Evolutionary conservation across 2,113 vertebrate species (phyloP), one percentile per base, ranked within the genome.

Genomic region (Tetrao urogallus): DNA sequence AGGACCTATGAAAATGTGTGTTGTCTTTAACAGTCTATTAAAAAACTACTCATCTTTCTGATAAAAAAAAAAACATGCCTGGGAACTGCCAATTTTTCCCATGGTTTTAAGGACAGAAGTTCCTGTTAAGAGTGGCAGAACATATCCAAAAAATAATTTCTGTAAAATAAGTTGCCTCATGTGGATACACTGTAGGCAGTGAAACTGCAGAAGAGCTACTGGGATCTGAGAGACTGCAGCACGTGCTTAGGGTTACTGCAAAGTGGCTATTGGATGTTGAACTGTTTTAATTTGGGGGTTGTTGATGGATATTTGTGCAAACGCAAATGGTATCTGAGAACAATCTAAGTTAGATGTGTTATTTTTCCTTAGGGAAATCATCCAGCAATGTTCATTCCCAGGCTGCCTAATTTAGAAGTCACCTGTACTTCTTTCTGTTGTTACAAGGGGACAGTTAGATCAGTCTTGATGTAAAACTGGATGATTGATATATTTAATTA

Each of bases 401-500:
- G 42, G 3, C 52, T 27, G 3, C 20, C 14, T 77, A 4, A 13
- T 82, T 61, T 34, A 60, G 36, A 80, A 88, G 4, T 40, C 66
- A 2, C 0, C 2, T 52, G 11, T 5, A 8, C 25, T 80, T 78
- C 48, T 75, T 21, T 15, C 20, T 72, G 0, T 0, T 76, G 45
- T 65, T 14, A 58, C 16, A 73, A 80, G 4, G n/a, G 43, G 79
- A 43, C 3, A 30, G 28, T 14, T 5, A 60, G 25, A 47, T 24
- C 20, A 60, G 18, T 90, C 21, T 57, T 81, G 18, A 43, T 38
- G 42, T 63, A 72, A 82, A 93, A 82, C 8, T 47, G 47, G 60
- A 24, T 40, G 47, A 89, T 65, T 28, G 56, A 47, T 60, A 34
- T 40, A 16, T 47, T 15, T 74, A 50, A 71, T 56, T 43, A 60